phyloP scores from a whole-genome alignment of 1,140 invertebrate genomes.

The Eupeodes corollae region DNA sequence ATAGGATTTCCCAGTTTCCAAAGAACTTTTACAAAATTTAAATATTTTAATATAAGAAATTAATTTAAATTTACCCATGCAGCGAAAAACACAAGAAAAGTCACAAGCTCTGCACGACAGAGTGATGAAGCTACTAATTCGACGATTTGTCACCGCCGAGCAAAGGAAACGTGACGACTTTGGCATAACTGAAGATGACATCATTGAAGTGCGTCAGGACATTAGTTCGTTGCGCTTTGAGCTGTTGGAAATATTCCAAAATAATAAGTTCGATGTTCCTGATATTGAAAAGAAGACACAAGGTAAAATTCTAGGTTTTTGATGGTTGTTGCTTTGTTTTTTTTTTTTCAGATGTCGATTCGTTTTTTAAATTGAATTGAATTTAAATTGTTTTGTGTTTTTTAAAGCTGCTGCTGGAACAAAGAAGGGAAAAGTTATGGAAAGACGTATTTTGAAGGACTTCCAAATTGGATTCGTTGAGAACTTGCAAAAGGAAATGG shows the following conservation, averaged over 20 bases:
- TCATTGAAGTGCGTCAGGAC: constrained; percentile 92
- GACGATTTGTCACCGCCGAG: constrained; percentile 72
- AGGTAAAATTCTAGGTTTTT: constrained; percentile 36
- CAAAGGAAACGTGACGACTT: constrained; percentile 70
- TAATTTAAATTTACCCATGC: neutral
- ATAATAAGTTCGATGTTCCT: constrained; percentile 71
- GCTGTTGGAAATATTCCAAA: constrained; percentile 73
- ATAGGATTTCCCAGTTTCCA: no score
- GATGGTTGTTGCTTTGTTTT: neutral
- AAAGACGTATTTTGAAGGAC: constrained; percentile 73
- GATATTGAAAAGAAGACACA: constrained; percentile 47
- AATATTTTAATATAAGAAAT: neutral
- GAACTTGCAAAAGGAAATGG: constrained; percentile 60
- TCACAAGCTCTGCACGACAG: constrained; percentile 55
- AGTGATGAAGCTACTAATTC: constrained; percentile 66
- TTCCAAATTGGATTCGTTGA: constrained; percentile 82
- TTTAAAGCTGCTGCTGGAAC: constrained; percentile 49
- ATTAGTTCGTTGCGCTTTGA: constrained; percentile 78
- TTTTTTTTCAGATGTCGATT: neutral
- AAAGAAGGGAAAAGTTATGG: constrained; percentile 74
- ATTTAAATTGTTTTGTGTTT: constrained; percentile 1
- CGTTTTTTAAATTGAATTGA: neutral
- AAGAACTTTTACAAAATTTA: no score
- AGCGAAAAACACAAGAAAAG: constrained; percentile 62
- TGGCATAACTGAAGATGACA: constrained; percentile 87